Percentiles rank a stretch among this genome's conserved stretches.
phyloP scores from a whole-genome alignment of 2,113 vertebrate species.

The Ascaphus truei region DNA sequence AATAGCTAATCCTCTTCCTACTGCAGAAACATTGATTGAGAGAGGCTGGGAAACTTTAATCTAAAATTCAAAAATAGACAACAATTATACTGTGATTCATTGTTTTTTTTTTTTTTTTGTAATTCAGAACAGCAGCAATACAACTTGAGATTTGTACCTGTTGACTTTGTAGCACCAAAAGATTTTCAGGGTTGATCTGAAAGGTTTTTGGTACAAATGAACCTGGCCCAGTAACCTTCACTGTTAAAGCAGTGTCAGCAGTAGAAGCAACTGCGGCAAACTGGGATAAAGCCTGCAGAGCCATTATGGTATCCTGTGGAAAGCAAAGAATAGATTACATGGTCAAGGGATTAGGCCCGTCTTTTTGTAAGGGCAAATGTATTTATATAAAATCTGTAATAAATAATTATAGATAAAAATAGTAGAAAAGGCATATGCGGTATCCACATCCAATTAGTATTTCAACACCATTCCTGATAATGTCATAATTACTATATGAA shows the following conservation, averaged over 20 bases:
- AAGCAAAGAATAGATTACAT: no score
- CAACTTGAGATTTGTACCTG: conserved; percentile 29
- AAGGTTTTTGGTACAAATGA: background rate
- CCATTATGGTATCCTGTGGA: conserved; percentile 66
- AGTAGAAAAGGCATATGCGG: no score
- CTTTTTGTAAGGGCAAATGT: no score
- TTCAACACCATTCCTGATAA: no score
- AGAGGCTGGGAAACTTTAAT: background rate
- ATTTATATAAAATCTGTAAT: no score
- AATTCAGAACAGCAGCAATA: no score
- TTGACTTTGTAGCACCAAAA: conserved; percentile 1
- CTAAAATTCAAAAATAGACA: background rate
- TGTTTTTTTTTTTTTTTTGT: background rate
- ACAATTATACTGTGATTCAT: no score
- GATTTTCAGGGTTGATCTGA: conserved; percentile 1
- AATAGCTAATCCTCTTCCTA: conserved; percentile 10
- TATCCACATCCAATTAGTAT: no score
- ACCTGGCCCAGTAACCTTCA: background rate
- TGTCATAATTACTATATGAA: no score
- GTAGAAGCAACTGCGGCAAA: conserved; percentile 15
- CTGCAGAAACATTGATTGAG: background rate
- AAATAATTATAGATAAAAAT: no score
- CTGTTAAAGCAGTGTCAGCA: conserved; percentile 2
- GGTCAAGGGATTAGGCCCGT: no score
- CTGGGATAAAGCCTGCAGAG: conserved; percentile 58